Percentiles rank a stretch among this genome's conserved stretches.
Evolutionary conservation across 1,140 invertebrate species (phyloP).

Genomic region (Drosophila malerkotliana): DNA sequence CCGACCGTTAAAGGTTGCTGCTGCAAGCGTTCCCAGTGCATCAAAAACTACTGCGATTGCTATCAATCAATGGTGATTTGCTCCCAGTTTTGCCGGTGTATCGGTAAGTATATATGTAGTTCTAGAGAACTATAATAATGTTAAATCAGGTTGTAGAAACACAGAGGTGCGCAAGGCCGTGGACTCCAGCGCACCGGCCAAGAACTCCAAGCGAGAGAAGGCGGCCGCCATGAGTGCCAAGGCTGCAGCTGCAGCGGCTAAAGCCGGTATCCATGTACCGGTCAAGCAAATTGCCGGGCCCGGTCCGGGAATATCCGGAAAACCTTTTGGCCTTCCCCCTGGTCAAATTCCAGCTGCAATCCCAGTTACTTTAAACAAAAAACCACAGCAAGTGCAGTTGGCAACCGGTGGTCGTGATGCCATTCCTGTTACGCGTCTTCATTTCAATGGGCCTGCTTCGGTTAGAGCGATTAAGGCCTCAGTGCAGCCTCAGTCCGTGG

Average conservation of each 20-base stretch:
- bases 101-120: constrained; percentile 38
- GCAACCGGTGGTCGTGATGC: not conserved
- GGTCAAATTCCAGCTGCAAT: not conserved
- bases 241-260: constrained; percentile 56
- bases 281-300: not conserved
- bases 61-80: constrained; percentile 70
- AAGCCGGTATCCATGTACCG: constrained; percentile 37
- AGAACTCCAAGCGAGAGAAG: constrained; percentile 48
- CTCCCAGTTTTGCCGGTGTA: constrained; percentile 53
- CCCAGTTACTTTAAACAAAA: not conserved
- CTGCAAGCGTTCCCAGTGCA: constrained; percentile 70
- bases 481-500: not conserved
- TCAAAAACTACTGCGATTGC: constrained; percentile 74
- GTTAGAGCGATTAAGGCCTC: not conserved
- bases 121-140: not conserved
- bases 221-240: constrained; percentile 58
- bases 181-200: constrained; percentile 9
- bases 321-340: not conserved
- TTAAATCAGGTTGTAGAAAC: constrained; percentile 53
- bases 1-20: constrained; percentile 52
- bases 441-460: not conserved
- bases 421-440: no score
- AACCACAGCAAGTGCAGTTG: not conserved
- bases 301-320: not conserved
- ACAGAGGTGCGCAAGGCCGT: constrained; percentile 43